Percentiles rank a stretch among this genome's conserved stretches.
These are phyloP conservation scores for Ibidorhyncha struthersii DNA, from an alignment of 2,113 vertebrate species.

Conservation along the genomic window DNA sequence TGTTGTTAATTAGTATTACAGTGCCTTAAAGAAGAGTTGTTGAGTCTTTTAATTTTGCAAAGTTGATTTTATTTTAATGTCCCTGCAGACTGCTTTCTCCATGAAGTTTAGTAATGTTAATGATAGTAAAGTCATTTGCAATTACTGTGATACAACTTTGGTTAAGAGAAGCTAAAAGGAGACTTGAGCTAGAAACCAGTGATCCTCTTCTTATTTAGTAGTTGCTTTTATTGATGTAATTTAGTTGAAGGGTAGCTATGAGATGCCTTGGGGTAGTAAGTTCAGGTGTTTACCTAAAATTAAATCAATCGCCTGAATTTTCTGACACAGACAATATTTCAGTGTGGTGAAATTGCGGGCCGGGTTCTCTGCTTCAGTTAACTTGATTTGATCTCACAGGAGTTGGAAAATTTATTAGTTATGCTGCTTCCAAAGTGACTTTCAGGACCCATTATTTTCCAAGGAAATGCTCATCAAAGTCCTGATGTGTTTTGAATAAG, in stretches of 20 bases:
- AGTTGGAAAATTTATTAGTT: background rate
- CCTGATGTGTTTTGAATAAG: background rate
- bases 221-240: slow-evolving; percentile 16
- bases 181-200: slow-evolving; percentile 4
- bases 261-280: background rate
- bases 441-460: background rate
- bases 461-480: background rate
- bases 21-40: slow-evolving; percentile 41
- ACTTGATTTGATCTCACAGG: background rate
- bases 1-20: slow-evolving; percentile 49
- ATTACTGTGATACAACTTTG: slow-evolving; percentile 14
- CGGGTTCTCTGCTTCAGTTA: background rate
- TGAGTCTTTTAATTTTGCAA: slow-evolving; percentile 54
- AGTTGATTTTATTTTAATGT: slow-evolving; percentile 54
- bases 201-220: slow-evolving; percentile 2
- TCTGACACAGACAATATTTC: background rate
- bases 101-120: slow-evolving; percentile 44
- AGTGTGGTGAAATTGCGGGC: background rate
- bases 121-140: slow-evolving; percentile 27
- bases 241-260: slow-evolving; percentile 18
- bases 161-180: slow-evolving; percentile 25
- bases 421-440: background rate
- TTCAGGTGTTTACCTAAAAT: slow-evolving; percentile 1
- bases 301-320: background rate
- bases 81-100: slow-evolving; percentile 17